Conservation (phyloP, 2,113 vertebrate species). For the Neotoma lepida region DNA sequence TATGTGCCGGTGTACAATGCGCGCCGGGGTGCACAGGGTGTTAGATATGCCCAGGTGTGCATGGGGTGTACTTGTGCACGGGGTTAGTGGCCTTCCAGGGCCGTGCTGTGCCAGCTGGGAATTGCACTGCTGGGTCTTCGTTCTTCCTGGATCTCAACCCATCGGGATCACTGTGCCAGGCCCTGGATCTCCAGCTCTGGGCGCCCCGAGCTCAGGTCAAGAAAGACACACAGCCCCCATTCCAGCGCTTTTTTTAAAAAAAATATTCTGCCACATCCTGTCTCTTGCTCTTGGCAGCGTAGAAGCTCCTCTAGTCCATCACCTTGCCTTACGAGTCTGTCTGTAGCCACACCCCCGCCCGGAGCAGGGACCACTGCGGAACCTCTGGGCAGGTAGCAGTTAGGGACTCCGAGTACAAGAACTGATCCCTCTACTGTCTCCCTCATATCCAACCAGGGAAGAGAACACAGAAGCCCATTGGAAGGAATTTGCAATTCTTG, state of each 20-base stretch:
- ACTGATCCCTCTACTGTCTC: neutral
- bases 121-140: neutral
- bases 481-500: neutral
- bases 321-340: neutral
- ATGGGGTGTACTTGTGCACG: neutral
- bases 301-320: neutral
- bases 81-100: neutral
- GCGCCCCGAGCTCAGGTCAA: neutral
- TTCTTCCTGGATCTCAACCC: neutral
- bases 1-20: neutral
- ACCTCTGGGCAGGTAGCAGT: neutral
- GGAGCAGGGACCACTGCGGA: neutral
- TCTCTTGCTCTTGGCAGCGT: neutral
- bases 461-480: neutral
- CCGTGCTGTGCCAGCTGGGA: neutral
- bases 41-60: neutral
- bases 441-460: neutral
- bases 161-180: rapidly evolving
- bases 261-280: neutral
- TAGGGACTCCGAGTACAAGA: neutral
- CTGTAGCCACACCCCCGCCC: neutral
- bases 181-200: neutral
- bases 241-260: neutral
- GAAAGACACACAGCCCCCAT: neutral
- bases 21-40: neutral